Evolutionary conservation across 2,797 vertebrate species (phyloP), one percentile per base, ranked within the genome.

Genomic region (Peromyscus eremicus): DNA sequence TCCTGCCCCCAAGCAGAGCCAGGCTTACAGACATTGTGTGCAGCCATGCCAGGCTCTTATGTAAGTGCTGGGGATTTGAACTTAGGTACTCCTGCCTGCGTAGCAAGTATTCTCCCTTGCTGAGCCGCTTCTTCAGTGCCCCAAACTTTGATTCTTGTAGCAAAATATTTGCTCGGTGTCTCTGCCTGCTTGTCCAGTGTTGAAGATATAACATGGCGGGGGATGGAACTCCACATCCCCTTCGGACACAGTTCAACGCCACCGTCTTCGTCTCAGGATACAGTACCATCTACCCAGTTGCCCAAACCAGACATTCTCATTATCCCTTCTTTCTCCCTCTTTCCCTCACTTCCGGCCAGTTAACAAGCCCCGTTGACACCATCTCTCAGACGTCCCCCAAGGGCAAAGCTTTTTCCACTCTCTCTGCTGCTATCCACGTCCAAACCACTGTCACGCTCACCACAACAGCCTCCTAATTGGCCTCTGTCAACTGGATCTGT

Each of bases 1-100:
- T 25, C 66, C 23, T 23, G 1, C 11, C 17, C 9, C 10, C 5
- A 13, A 4, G 4, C 13, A 32, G 25, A 0, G 0, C 34, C 32
- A n/a, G 43, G 70, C 25, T 40, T 32, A 73, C 16, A 73, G n/a
- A 27, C n/a, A 37, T 40, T 71, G 84, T 40, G 4, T 55, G 10
- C 34, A 73, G n/a, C 25, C 10, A 40, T 21, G 16, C 17, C 68
- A 16, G 7, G 52, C 17, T 87, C 29, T 73, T 40, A 32, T 40
- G 16, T 21, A 29, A 12, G n/a, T 57, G 7, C 49, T 57, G 25
- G 49, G 46, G 49, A 29, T 88, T 88, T 73, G n/a, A 73, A 73
- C 68, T 40, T 40, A 73, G 85, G 25, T 71, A 25, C 34, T 57
- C 49, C 11, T 55, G 49, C 4, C 55, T 57, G 25, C 10, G 4